These are phyloP conservation scores for Platyscapa corneri DNA, from an alignment of 1,140 invertebrate genomes.

Conservation along the genomic window DNA sequence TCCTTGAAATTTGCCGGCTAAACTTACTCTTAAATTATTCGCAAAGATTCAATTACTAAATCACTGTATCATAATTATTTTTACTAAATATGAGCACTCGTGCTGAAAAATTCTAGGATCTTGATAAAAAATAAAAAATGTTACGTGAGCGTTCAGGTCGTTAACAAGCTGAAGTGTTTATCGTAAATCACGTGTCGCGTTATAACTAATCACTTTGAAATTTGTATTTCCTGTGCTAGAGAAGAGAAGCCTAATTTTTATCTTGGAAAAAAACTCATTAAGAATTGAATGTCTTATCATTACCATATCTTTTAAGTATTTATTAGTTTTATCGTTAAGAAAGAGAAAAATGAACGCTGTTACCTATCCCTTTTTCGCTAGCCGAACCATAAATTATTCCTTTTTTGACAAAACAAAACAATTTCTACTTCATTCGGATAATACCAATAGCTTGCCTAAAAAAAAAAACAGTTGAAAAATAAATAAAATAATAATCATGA, in stretches of 20 bases:
- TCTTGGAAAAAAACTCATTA: conserved; percentile 32
- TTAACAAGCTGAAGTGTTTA: conserved; percentile 43
- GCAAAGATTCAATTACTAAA: conserved; percentile 17
- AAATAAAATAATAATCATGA: conserved; percentile 12
- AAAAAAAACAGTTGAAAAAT: conserved; percentile 3
- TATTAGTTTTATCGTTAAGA: conserved; percentile 37
- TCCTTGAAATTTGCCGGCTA: not conserved
- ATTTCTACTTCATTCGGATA: conserved; percentile 10
- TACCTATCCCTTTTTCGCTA: conserved; percentile 22
- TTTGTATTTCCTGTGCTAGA: conserved; percentile 36
- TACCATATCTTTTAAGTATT: conserved; percentile 37
- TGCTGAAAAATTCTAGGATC: conserved; percentile 34
- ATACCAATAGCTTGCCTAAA: not conserved
- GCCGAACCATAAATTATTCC: conserved; percentile 9
- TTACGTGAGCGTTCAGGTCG: conserved; percentile 3
- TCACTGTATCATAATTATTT: conserved; percentile 17
- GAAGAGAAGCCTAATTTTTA: not conserved
- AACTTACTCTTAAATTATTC: not conserved
- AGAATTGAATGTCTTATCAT: conserved; percentile 47
- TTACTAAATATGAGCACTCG: not conserved
- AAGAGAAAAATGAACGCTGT: conserved; percentile 13
- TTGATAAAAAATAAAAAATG: conserved; percentile 46
- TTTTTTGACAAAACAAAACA: conserved; percentile 2
- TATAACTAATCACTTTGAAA: conserved; percentile 50
- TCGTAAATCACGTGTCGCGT: conserved; percentile 45